Conservation (phyloP, 2,888 invertebrate genomes). For the Ormyrus thymus region DNA sequence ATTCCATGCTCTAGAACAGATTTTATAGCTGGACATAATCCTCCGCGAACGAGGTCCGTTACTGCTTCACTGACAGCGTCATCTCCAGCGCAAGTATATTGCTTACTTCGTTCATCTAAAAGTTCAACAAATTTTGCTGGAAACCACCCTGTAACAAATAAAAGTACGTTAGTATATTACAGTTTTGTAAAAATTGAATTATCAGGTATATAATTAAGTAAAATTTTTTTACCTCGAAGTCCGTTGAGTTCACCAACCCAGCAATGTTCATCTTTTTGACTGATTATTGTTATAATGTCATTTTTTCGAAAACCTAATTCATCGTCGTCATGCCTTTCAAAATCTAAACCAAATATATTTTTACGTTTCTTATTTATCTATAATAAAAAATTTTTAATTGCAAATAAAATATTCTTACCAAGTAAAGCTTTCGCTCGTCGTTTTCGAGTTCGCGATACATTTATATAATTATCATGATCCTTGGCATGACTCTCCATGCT, state of each 20-base stretch:
- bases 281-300: slow-evolving; percentile 97
- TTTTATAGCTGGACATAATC: slow-evolving; percentile 93
- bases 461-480: slow-evolving; percentile 96
- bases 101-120: slow-evolving; percentile 95
- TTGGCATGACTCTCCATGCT: slow-evolving; percentile 95
- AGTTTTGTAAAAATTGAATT: background rate
- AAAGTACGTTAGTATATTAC: slow-evolving; percentile 23
- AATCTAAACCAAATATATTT: slow-evolving; percentile 79
- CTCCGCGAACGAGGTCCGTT: slow-evolving; percentile 96
- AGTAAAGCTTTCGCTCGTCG: slow-evolving; percentile 95
- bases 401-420: slow-evolving; percentile 72
- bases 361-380: slow-evolving; percentile 42
- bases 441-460: slow-evolving; percentile 90
- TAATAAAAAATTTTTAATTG: slow-evolving; percentile 25
- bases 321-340: slow-evolving; percentile 98
- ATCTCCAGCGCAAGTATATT: slow-evolving; percentile 95
- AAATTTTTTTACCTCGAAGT: slow-evolving; percentile 79
- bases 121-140: slow-evolving; percentile 97
- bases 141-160: slow-evolving; percentile 86
- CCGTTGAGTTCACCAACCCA: slow-evolving; percentile 99
- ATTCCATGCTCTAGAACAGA: slow-evolving; percentile 96
- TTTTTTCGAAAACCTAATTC: slow-evolving; percentile 98
- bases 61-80: slow-evolving; percentile 97
- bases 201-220: background rate
- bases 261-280: slow-evolving; percentile 98